Evolutionary conservation across 92 coral and sea anemone genomes (phyloP), one percentile per base, ranked within the genome.

Genomic region (Virgularia gustaviana): DNA sequence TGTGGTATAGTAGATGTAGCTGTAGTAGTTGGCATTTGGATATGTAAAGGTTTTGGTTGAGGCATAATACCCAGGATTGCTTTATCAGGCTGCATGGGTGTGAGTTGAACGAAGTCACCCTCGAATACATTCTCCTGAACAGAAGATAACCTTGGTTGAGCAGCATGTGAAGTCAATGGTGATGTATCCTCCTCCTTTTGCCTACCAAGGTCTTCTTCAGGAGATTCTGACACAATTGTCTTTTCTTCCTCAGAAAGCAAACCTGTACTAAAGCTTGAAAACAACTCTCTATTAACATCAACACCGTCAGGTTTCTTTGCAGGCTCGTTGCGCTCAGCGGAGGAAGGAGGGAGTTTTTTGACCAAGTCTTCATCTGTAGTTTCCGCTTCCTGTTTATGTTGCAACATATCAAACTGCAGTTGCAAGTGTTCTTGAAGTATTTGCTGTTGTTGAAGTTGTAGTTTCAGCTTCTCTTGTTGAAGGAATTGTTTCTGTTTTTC

Each of bases 371-470:
- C 31, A 45, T 68, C 47, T 31, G 32, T 68, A 31, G 32, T 33
- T 25, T 34, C 35, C 2, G 33, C 23, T 29, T 68, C 75, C n/a
- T n/a, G n/a, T n/a, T n/a, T n/a, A 51, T 68, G 31, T 36, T 68
- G 53, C 23, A 68, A 68, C n/a, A 55, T 55, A 51, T 68, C 75
- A 49, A 89, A 74, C 68, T 89, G 88, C 18, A 86, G 90, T 37
- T 89, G 88, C 6, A 89, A 81, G 37, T 87, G 89, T 72, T 89
- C 84, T 38, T 89, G 88, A 13, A 86, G 83, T 32, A 80, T 76
- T 51, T 83, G 77, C 64, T 89, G 96, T 42, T 86, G 90, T 35
- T 89, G 88, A n/a, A 89, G 88, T 75, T 85, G 87, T 0, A 77
- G 83, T 61, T 79, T 85, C 8, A 88, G 86, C 73, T 77, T 75